phyloP scores from a whole-genome alignment of 1,140 invertebrate genomes.

The Pristionchus pacificus region DNA sequence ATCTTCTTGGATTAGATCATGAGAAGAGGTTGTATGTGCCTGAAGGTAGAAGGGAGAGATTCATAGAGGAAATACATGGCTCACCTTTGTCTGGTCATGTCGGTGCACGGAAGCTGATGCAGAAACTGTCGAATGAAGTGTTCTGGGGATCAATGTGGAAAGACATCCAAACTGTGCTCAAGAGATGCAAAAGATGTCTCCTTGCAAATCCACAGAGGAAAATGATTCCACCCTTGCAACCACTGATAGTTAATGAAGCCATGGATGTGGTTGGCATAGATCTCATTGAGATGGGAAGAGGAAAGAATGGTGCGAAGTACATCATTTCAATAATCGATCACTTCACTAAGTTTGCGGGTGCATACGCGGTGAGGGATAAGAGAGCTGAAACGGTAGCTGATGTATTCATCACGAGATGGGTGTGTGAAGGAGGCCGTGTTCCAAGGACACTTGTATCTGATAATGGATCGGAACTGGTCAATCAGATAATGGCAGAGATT shows the following conservation, averaged over 20 bases:
- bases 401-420: constrained; percentile 3
- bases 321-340: constrained; percentile 9
- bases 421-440: constrained; percentile 5
- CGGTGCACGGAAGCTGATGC: constrained; percentile 8
- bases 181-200: too few species aligned
- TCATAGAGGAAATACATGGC: not conserved
- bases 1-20: not conserved
- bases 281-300: too few species aligned
- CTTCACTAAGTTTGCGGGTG: constrained; percentile 9
- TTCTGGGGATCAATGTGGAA: too few species aligned
- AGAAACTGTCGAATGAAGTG: too few species aligned
- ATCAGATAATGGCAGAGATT: not conserved
- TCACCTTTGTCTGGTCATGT: not conserved
- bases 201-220: too few species aligned
- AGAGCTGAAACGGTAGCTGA: too few species aligned
- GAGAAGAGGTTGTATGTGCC: not conserved
- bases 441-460: constrained; percentile 3
- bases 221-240: not conserved
- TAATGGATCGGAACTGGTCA: constrained; percentile 11
- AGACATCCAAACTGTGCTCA: not conserved
- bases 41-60: too few species aligned
- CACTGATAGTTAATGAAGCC: not conserved
- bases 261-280: constrained; percentile 13
- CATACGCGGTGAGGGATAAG: constrained; percentile 3
- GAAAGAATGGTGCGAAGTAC: constrained; percentile 5